Base-by-base conservation (phyloP, 1,140 invertebrate genomes). In the Drosophila cardini region DNA sequence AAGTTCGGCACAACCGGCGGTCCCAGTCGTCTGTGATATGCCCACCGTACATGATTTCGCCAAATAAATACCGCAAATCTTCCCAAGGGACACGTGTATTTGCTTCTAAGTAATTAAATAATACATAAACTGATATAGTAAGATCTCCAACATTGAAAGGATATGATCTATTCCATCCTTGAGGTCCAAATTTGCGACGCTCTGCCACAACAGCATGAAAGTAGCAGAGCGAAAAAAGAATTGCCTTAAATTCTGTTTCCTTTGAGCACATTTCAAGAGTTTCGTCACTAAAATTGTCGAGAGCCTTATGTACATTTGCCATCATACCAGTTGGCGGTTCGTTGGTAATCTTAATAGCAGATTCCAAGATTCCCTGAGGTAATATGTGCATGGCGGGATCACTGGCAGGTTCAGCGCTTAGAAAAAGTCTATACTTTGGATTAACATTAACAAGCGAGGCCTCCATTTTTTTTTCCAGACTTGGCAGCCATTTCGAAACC, bases 21-120 rank as follows among this genome's bases (percentile, higher is more conserved):
- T 99, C 98, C 97, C 97, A 98, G 91, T 98, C 97, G 92, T 98
- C 98, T 1, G 97, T 98, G 78, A 98, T 98, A 90, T 98, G 98
- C 0, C 98, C 98, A 9, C 98, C 98, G 85, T 99, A 99, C 98
- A 98, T 98, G 68, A 98, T 98, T 93, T 99, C 98, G 0, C 98
- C 98, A 92, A 98, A 98, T 2, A 98, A 93, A 91, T 98, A 98
- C 4, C 97, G 93, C 57, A 99, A 93, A 93, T 98, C 97, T 91
- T 98, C 97, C 97, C 97, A 98, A 0, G 97, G 97, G 10, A 98
- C 95, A 58, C 95, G 95, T 13, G 94, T 95, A 91, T 97, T 98
- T 48, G 95, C 96, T 91, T 99, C 98, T 81, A 99, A 92, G 93
- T 99, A 99, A 92, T 99, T 99, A 90, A 95, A 96, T 1, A 99